These are phyloP conservation scores for Psix sp. DNA, from an alignment of 1,140 invertebrate species.

Conservation along the genomic window DNA sequence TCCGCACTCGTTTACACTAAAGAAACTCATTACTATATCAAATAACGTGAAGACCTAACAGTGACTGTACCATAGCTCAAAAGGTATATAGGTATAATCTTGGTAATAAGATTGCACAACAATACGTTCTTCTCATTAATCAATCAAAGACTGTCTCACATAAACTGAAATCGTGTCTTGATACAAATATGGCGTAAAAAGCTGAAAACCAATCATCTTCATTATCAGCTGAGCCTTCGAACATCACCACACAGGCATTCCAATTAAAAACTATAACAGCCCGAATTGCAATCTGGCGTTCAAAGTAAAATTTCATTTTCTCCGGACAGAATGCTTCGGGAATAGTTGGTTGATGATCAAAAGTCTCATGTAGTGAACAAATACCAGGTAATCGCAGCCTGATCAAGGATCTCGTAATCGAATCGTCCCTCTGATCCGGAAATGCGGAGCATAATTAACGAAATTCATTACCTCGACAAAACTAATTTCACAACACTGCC, in stretches of 20 bases:
- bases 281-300: slow-evolving; percentile 27
- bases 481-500: slow-evolving; percentile 75
- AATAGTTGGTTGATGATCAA: slow-evolving; percentile 54
- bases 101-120: too few relatives aligned
- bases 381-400: slow-evolving; percentile 52
- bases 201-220: slow-evolving; percentile 28
- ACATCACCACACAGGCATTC: slow-evolving; percentile 34
- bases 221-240: slow-evolving; percentile 24
- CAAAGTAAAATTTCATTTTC: slow-evolving; percentile 53
- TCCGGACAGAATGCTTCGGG: slow-evolving; percentile 29
- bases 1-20: slow-evolving; percentile 19
- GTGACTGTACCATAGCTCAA: neutral
- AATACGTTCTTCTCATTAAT: neutral
- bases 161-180: neutral
- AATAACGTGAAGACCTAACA: slow-evolving; percentile 29
- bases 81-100: too few relatives aligned
- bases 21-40: slow-evolving; percentile 32
- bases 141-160: neutral
- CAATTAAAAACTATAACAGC: slow-evolving; percentile 52
- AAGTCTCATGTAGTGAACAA: slow-evolving; percentile 53
- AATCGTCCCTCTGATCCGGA: slow-evolving; percentile 57
- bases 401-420: slow-evolving; percentile 56
- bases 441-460: slow-evolving; percentile 74
- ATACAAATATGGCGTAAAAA: neutral
- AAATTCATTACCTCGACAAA: slow-evolving; percentile 76